A percentile compares a stretch with the other conserved stretches of the same genome.
Evolutionary conservation across 2,113 vertebrate genomes (phyloP).

Genomic region (Aspidoscelis tigris): DNA sequence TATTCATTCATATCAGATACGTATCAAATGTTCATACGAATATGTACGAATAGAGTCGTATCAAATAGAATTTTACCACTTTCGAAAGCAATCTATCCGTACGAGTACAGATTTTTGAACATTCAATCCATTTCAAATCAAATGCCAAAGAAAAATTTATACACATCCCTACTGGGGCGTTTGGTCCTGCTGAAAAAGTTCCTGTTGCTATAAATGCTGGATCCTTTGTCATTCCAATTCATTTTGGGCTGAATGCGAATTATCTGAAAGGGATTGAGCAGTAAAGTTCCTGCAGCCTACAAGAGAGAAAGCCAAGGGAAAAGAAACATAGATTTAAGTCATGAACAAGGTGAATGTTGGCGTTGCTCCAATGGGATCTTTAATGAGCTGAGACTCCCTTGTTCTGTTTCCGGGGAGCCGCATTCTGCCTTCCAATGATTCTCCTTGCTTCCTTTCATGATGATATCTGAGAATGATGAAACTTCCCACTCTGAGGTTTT

Average conservation of each 20-base stretch:
- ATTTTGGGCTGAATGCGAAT: neutral
- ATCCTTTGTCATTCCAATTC: conserved; percentile 40
- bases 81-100: too few species aligned
- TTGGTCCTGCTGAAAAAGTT: conserved; percentile 2
- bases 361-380: neutral
- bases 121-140: too few species aligned
- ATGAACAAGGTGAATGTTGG: conserved; percentile 28
- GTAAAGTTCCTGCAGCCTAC: neutral
- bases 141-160: too few species aligned
- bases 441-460: neutral
- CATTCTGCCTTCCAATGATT: neutral
- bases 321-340: conserved; percentile 17
- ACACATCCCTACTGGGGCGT: too few species aligned
- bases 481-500: too few species aligned
- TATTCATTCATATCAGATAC: too few species aligned
- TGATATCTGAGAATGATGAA: neutral
- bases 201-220: neutral
- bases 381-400: neutral
- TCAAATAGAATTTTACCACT: too few species aligned
- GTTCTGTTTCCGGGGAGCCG: neutral
- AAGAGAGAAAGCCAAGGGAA: neutral
- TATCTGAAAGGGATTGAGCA: conserved; percentile 26
- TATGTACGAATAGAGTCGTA: too few species aligned
- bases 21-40: too few species aligned
- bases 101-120: too few species aligned